These are phyloP conservation scores for Oryzaephilus surinamensis DNA, from an alignment of 1,140 invertebrate genomes.

Conservation along the genomic window DNA sequence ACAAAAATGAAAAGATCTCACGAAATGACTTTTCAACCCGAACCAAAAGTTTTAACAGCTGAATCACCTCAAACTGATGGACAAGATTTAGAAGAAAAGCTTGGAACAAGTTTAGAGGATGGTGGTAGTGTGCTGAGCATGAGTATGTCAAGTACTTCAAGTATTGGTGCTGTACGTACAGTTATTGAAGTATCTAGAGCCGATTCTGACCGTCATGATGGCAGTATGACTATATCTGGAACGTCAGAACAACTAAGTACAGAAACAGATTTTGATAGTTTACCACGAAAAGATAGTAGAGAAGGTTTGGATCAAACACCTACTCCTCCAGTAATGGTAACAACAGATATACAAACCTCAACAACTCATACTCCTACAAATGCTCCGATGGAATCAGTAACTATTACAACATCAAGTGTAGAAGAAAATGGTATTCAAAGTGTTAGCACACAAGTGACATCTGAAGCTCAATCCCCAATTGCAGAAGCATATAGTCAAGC, in stretches of 20 bases:
- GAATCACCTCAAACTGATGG: slow-evolving; percentile 27
- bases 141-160: slow-evolving; percentile 46
- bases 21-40: slow-evolving; percentile 81
- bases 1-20: slow-evolving; percentile 76
- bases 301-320: too few species aligned
- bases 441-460: slow-evolving; percentile 46
- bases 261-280: slow-evolving; percentile 27
- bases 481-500: slow-evolving; percentile 42
- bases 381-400: slow-evolving; percentile 38
- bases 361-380: slow-evolving; percentile 23
- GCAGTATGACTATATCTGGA: slow-evolving; percentile 38
- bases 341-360: slow-evolving; percentile 32
- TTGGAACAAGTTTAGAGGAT: slow-evolving; percentile 46
- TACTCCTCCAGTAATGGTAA: slow-evolving; percentile 21
- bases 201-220: slow-evolving; percentile 32
- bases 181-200: slow-evolving; percentile 41
- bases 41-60: slow-evolving; percentile 38
- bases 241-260: slow-evolving; percentile 42
- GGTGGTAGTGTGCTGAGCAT: slow-evolving; percentile 43
- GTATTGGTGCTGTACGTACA: slow-evolving; percentile 39
- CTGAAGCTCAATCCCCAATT: slow-evolving; percentile 33
- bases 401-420: slow-evolving; percentile 43
- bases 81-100: slow-evolving; percentile 35
- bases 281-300: too few species aligned
- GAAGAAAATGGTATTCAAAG: slow-evolving; percentile 39